Base-by-base conservation (phyloP, 1,140 invertebrate genomes). In the Zaprionus lachaisei region DNA sequence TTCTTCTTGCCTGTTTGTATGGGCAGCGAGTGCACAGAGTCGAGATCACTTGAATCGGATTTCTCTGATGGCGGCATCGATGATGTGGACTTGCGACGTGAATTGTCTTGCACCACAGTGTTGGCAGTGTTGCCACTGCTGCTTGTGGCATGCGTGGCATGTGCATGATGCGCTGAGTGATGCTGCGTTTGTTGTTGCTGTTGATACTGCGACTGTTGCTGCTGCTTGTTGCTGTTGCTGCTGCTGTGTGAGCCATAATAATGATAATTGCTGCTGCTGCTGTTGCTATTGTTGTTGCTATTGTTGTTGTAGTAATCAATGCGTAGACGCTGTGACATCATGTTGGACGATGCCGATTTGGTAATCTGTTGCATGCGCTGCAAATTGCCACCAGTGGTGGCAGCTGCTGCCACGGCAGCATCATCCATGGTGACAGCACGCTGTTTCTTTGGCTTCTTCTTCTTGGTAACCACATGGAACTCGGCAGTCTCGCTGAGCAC, bases 11-110 rank as follows among this genome's bases (percentile, higher is more conserved):
- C 84, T 38, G 91, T 92, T 62, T 95, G 95, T 24, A 96, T 95
- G 12, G 96, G 96, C 63, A 96, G 92, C 55, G 96, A 96, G 92
- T 96, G 96, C 12, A 96, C 95, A 17, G 95, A 96, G 79, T 96
- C 96, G 54, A 95, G 93, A 83, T 96, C 96, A 76, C 94, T 95
- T 54, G 94, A 94, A 82, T 95, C 95, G 0, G 95, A 96, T 91
- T 96, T 96, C 57, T 96, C 96, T 51, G 95, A 95, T 5, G 95
- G 95, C n/a, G 95, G 95, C 84, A 95, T 94, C 11, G 94, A 95
- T 63, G 94, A 94, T 1, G 95, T 94, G 1, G 94, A 95, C 85
- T 95, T 95, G 38, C 94, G 91, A 4, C 94, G 86, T 9, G 92
- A 92, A 60, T 92, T 80, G 51, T 92, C 82, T 72, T 90, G 81